Conservation (phyloP, 1,140 invertebrate species). For the Zaprionus camerounensis region DNA sequence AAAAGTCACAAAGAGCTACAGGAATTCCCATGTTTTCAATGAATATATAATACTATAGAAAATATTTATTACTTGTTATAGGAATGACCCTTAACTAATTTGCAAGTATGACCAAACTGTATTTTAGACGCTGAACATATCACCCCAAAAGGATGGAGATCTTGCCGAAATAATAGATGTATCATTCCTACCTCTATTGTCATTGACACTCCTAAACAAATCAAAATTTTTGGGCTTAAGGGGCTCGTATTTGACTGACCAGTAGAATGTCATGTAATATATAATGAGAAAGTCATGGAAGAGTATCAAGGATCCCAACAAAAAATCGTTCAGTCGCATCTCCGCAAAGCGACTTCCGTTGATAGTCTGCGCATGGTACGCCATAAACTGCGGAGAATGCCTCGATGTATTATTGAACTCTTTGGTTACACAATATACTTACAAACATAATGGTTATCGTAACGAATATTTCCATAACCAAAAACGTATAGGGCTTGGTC, state of each 20-base stretch:
- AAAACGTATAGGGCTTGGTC: neutral
- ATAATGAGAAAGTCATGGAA: constrained; percentile 71
- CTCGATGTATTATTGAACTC: neutral
- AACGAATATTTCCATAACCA: constrained; percentile 23
- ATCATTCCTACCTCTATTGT: constrained; percentile 1
- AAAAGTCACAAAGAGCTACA: too few relatives aligned
- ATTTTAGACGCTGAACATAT: too few relatives aligned
- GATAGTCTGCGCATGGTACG: constrained; percentile 71
- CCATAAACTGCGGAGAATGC: constrained; percentile 48
- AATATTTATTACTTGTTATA: too few relatives aligned
- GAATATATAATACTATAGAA: too few relatives aligned
- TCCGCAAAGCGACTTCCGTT: constrained; percentile 64
- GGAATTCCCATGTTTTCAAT: too few relatives aligned
- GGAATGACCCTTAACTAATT: too few relatives aligned
- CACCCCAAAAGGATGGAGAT: too few relatives aligned
- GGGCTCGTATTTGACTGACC: constrained; percentile 33
- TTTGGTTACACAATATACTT: neutral
- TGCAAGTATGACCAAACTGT: too few relatives aligned
- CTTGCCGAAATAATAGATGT: too few relatives aligned
- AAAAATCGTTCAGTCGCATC: constrained; percentile 61
- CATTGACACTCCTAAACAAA: neutral
- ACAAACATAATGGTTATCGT: constrained; percentile 45
- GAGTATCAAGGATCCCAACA: constrained; percentile 61
- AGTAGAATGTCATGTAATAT: constrained; percentile 65
- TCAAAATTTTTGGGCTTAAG: constrained; percentile 7